Evolutionary conservation across 2,888 invertebrate species (phyloP).

Genomic region (Endotricha flammealis): DNA sequence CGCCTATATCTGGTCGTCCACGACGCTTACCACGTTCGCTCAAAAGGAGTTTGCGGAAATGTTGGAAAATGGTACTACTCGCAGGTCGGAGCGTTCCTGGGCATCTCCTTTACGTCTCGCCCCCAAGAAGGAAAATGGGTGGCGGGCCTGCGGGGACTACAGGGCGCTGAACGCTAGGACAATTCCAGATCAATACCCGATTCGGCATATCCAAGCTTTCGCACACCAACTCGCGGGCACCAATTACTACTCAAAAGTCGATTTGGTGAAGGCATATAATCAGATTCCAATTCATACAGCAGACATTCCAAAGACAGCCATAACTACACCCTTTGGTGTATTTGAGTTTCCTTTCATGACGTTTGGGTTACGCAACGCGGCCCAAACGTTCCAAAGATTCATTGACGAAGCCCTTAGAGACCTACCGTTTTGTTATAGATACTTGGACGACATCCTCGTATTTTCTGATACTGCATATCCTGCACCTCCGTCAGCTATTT

Average conservation of each 20-base stretch:
- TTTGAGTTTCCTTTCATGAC: no score
- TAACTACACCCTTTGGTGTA: no score
- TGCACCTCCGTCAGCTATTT: no score
- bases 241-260: slow-evolving; percentile 14
- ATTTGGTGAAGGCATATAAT: slow-evolving; percentile 18
- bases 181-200: slow-evolving; percentile 19
- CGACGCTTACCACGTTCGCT: slow-evolving; percentile 9
- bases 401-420: no score
- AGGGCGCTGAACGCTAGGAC: slow-evolving; percentile 19
- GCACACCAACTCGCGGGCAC: slow-evolving; percentile 15
- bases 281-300: no score
- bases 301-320: no score
- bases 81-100: slow-evolving; percentile 12
- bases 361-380: no score
- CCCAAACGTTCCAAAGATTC: no score
- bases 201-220: slow-evolving; percentile 19
- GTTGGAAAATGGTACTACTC: slow-evolving; percentile 8
- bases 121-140: slow-evolving; percentile 15
- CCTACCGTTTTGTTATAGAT: no score
- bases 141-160: slow-evolving; percentile 20
- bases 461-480: no score
- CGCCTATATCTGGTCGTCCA: slow-evolving; percentile 7
- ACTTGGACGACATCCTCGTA: no score
- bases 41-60: slow-evolving; percentile 12
- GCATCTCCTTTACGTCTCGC: slow-evolving; percentile 14